These are phyloP conservation scores for Thaleichthys pacificus DNA, from an alignment of 2,797 vertebrate genomes.

Conservation along the genomic window DNA sequence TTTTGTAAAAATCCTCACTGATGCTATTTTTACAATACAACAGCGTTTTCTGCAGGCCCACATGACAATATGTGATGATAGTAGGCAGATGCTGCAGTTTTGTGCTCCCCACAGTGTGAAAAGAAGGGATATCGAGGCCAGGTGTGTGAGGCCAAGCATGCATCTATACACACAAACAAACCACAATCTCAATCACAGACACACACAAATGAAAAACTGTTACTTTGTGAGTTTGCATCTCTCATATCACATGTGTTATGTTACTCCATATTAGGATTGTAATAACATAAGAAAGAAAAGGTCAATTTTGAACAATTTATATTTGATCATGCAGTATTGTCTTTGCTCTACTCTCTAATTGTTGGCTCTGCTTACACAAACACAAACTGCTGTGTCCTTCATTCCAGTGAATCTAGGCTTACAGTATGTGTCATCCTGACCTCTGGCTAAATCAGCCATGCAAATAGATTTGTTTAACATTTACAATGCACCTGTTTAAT, in stretches of 20 bases:
- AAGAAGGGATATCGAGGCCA: neutral
- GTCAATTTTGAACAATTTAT: neutral
- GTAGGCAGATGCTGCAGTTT: conserved; percentile 18
- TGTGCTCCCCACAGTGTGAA: neutral
- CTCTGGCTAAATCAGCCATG: neutral
- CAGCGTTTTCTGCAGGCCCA: conserved; percentile 14
- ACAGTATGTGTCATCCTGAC: neutral
- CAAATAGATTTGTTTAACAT: conserved; percentile 2
- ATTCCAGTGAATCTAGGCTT: conserved; percentile 4
- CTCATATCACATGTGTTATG: neutral
- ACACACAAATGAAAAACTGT: neutral
- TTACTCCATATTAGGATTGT: no score
- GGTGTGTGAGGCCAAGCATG: no score
- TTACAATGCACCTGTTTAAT: conserved; percentile 2
- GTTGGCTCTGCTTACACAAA: neutral
- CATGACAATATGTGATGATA: conserved; percentile 11
- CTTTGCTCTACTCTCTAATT: neutral
- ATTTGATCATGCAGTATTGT: no score
- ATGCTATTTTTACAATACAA: conserved; percentile 12
- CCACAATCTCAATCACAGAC: neutral
- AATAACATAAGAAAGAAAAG: no score
- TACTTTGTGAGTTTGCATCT: no score
- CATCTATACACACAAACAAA: conserved; percentile 5
- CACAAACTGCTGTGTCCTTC: neutral
- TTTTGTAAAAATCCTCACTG: conserved; percentile 12